These are phyloP conservation scores for Bufo gargarizans DNA, from an alignment of 2,113 vertebrate species.

Conservation along the genomic window DNA sequence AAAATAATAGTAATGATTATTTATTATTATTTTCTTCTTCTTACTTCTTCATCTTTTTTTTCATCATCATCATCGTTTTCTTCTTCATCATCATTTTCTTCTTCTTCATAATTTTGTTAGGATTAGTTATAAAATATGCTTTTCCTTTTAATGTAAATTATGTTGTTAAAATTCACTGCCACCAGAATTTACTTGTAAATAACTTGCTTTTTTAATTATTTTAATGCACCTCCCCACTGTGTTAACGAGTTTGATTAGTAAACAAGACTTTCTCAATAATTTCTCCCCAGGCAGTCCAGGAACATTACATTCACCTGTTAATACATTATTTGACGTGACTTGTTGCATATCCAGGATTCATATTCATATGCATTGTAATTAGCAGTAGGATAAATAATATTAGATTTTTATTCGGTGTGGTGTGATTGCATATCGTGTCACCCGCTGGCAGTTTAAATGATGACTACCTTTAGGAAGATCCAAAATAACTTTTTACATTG, in stretches of 20 bases:
- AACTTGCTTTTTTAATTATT: too few species aligned
- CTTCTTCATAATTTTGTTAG: too few species aligned
- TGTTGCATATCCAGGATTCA: not conserved
- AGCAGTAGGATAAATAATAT: not conserved
- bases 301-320: conserved; percentile 16
- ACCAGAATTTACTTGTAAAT: too few species aligned
- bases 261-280: not conserved
- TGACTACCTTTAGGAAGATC: not conserved
- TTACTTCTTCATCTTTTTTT: too few species aligned
- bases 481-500: not conserved
- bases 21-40: too few species aligned
- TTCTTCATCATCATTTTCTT: too few species aligned
- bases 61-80: too few species aligned
- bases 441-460: not conserved
- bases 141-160: too few species aligned
- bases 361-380: not conserved
- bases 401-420: not conserved
- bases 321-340: conserved; percentile 1
- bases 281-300: not conserved
- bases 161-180: too few species aligned
- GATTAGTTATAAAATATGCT: too few species aligned
- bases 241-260: conserved; percentile 45
- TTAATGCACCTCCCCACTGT: not conserved
- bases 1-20: too few species aligned
- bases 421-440: not conserved